A percentile compares a stretch with the other conserved stretches of the same genome.
Evolutionary conservation across 2,888 invertebrate genomes (phyloP).

Genomic region (Synergus gifuensis): DNA sequence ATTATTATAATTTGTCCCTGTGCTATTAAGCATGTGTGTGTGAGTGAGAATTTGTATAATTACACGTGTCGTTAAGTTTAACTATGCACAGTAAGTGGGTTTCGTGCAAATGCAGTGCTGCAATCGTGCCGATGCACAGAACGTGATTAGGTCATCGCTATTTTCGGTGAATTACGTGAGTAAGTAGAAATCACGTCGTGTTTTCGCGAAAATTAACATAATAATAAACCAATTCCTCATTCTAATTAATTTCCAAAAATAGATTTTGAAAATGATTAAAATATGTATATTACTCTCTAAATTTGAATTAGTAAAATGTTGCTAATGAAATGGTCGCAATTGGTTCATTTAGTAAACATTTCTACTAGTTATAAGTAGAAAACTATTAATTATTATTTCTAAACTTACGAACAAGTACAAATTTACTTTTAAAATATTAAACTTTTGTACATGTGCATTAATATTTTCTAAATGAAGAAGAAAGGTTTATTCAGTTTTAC

Average conservation of each 20-base stretch:
- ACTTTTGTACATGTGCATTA: too few species aligned
- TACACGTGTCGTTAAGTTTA: neutral
- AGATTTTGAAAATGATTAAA: neutral
- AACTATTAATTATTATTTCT: too few species aligned
- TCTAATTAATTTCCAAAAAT: neutral
- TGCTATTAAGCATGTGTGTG: neutral
- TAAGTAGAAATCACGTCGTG: neutral
- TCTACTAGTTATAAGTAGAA: too few species aligned
- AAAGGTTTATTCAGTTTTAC: too few species aligned
- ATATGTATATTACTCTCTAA: neutral
- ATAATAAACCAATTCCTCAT: neutral
- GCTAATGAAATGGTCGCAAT: too few species aligned
- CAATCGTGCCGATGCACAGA: conserved; percentile 8
- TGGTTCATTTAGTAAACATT: too few species aligned
- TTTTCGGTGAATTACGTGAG: conserved; percentile 2
- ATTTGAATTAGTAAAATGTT: too few species aligned
- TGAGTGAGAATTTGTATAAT: neutral
- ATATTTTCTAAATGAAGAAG: too few species aligned
- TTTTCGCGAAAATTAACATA: neutral
- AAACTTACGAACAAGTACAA: too few species aligned
- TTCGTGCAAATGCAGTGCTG: conserved; percentile 6
- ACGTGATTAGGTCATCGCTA: conserved; percentile 15
- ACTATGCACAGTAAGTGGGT: neutral
- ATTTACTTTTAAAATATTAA: too few species aligned
- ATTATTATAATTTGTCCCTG: neutral